Conservation (phyloP, 2,113 vertebrate genomes). For the Monarcha castaneiventris region DNA sequence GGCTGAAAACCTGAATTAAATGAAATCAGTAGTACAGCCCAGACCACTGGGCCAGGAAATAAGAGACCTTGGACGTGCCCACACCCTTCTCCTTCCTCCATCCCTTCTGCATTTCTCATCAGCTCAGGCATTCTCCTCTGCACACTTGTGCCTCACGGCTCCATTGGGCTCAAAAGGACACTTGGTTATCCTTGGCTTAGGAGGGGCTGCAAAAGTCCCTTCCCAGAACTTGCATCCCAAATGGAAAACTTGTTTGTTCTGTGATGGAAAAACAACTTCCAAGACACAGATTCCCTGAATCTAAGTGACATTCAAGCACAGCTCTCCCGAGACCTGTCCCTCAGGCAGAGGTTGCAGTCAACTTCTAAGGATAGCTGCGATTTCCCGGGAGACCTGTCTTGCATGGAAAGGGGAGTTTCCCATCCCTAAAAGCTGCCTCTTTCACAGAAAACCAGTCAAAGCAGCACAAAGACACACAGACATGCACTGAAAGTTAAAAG, state of each 20-base stretch:
- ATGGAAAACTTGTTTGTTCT: neutral
- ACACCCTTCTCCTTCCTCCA: neutral
- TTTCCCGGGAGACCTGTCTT: neutral
- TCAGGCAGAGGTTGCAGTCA: neutral
- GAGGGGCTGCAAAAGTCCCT: neutral
- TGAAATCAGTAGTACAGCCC: neutral
- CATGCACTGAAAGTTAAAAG: constrained; percentile 20
- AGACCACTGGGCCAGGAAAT: neutral
- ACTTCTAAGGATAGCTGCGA: neutral
- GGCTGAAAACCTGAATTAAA: neutral
- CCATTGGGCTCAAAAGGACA: neutral
- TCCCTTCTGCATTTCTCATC: neutral
- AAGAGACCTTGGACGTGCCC: neutral
- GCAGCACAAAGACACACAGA: constrained; percentile 30
- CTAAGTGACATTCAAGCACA: neutral
- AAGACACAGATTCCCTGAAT: neutral
- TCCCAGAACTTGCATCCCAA: neutral
- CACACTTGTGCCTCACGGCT: neutral
- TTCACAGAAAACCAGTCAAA: neutral
- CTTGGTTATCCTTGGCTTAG: neutral
- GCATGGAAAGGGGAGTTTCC: neutral
- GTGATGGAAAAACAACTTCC: neutral
- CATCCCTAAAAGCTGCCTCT: neutral
- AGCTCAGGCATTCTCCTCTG: neutral
- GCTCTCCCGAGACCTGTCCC: neutral